Evolutionary conservation across 1,140 invertebrate genomes (phyloP), one percentile per base, ranked within the genome.

Genomic region (Scylla paramamosain): DNA sequence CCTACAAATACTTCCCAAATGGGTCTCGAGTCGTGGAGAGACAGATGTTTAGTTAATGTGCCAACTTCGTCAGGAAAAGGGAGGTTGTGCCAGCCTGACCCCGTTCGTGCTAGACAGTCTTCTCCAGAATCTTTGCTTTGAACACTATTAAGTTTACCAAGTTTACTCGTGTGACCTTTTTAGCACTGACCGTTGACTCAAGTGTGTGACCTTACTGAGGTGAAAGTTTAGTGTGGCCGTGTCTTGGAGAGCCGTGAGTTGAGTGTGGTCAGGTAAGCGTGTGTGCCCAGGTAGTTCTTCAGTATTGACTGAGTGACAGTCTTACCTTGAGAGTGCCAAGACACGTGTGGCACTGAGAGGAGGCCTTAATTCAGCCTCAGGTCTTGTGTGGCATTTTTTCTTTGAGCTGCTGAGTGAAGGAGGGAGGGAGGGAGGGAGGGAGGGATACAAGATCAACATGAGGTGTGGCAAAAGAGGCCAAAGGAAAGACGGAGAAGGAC

Each of bases 271-370:
- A 77, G 67, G 20, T 25, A 7, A n/a, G n/a, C 67, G n/a, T 77
- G n/a, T 77, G 12, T 77, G 20, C 25, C n/a, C 67, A 77, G 67
- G 67, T n/a, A 77, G 67, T 8, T n/a, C 20, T n/a, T 0, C 20
- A 25, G 25, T 77, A 77, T 77, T 77, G 67, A n/a, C 67, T 2
- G 67, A n/a, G 67, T 59, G 52, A 59, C 52, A n/a, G 20, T 77
- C 67, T 77, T 77, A 59, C 67, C 67, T n/a, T 77, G 67, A 77
- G 52, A 77, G n/a, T 77, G 67, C 67, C 67, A 77, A 77, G 67
- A 77, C 67, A 77, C 67, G 67, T 77, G 67, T 77, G 67, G 67
- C 67, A 77, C 67, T 77, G 20, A n/a, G 67, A 20, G n/a, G 25
- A 77, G 67, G 6, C 20, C 16, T 59, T 59, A 59, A 59, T 59